Percentiles rank a stretch among this genome's conserved stretches.
phyloP scores from a whole-genome alignment of 2,797 vertebrate genomes.

The Podarcis siculus region DNA sequence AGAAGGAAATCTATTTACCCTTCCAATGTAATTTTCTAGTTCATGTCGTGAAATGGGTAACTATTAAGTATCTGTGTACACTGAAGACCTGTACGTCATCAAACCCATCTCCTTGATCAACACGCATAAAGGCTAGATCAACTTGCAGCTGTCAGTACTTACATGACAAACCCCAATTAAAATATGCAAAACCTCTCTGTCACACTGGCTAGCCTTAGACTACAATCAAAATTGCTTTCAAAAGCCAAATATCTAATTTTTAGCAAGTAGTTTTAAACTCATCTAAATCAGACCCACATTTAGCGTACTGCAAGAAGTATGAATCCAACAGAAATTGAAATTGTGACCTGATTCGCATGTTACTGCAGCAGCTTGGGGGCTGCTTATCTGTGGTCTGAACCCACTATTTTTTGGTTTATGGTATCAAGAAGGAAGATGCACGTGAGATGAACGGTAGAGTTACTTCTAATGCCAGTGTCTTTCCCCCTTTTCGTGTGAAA shows the following conservation, averaged over 20 bases:
- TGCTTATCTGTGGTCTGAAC: neutral
- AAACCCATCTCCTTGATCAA: constrained; percentile 28
- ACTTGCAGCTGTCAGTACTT: constrained; percentile 47
- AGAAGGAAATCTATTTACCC: constrained; percentile 53
- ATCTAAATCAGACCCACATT: neutral
- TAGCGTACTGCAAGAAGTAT: neutral
- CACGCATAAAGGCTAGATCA: constrained; percentile 30
- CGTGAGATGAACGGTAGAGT: too few species aligned
- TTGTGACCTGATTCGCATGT: neutral
- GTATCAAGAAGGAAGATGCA: neutral
- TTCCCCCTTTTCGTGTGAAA: neutral
- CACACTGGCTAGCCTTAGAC: constrained; percentile 23
- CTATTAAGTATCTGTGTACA: constrained; percentile 47
- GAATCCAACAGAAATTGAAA: constrained; percentile 22
- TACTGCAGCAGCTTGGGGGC: neutral
- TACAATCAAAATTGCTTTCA: constrained; percentile 43
- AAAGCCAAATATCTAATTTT: constrained; percentile 24
- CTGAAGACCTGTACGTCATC: constrained; percentile 18
- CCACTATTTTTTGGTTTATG: neutral
- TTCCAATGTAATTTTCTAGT: constrained; percentile 45
- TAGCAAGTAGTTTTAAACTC: constrained; percentile 25
- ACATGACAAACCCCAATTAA: constrained; percentile 47
- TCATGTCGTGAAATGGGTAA: constrained; percentile 49
- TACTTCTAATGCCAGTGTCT: neutral
- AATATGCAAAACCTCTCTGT: constrained; percentile 19